These are phyloP conservation scores for Enteromius viviparus DNA, from an alignment of 2,797 vertebrate species.

Conservation along the genomic window DNA sequence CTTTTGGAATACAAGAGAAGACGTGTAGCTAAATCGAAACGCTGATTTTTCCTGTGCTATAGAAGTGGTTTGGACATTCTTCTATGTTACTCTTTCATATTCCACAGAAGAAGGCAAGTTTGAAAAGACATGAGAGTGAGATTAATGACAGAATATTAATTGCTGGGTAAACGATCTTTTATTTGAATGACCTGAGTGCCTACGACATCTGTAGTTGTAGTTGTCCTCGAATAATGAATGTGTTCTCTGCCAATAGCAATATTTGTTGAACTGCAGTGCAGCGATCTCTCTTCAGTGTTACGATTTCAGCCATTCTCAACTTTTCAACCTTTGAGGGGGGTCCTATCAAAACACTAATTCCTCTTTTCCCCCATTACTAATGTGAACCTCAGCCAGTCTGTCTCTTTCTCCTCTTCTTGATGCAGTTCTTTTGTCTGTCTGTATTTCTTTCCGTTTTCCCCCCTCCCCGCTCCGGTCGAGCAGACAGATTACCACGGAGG, in stretches of 20 bases:
- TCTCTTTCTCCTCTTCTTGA: conserved; percentile 33
- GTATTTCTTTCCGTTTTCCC: conserved; percentile 62
- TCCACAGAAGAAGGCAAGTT: not conserved
- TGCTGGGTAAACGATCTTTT: not conserved
- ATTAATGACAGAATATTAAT: not conserved
- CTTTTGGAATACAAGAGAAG: not conserved
- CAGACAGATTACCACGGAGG: conserved; percentile 97
- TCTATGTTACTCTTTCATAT: not conserved
- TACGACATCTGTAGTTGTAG: not conserved
- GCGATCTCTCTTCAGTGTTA: conserved; percentile 59
- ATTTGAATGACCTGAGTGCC: conserved; percentile 1
- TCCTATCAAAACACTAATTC: conserved; percentile 74
- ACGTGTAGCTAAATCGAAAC: not conserved
- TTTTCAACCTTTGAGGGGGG: conserved; percentile 57
- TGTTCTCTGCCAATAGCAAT: conserved; percentile 8
- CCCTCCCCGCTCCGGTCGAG: conserved; percentile 73
- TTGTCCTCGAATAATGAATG: conserved; percentile 52
- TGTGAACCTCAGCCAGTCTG: conserved; percentile 61
- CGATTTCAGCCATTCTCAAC: conserved; percentile 58
- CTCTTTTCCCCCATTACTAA: conserved; percentile 64
- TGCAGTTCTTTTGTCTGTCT: conserved; percentile 54
- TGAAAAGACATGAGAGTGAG: not conserved
- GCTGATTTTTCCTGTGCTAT: not conserved
- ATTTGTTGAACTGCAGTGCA: conserved; percentile 34
- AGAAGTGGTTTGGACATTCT: not conserved